Evolutionary conservation across 2,113 vertebrate genomes (phyloP).

Genomic region (Benitochromis conjunctus): DNA sequence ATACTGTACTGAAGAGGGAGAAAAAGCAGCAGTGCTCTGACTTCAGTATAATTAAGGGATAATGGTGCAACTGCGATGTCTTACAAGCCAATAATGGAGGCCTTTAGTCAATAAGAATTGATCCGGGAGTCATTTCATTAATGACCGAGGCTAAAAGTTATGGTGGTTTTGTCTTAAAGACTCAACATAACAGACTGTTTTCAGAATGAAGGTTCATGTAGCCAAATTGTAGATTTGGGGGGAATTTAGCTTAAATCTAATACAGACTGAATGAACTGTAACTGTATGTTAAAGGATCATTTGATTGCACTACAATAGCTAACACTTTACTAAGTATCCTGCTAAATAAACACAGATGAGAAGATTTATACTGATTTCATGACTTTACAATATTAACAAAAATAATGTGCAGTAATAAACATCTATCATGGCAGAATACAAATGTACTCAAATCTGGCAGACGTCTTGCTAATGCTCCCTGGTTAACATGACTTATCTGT

Average conservation of each 20-base stretch:
- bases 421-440: not conserved
- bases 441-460: not conserved
- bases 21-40: not conserved
- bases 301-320: not conserved
- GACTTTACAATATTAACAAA: not conserved
- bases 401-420: not conserved
- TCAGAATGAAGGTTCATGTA: not conserved
- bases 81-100: conserved; percentile 67
- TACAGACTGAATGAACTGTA: not conserved
- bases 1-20: not conserved
- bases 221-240: not conserved
- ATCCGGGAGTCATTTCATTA: conserved; percentile 59
- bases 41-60: conserved; percentile 64
- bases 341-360: not conserved
- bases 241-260: not conserved
- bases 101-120: conserved; percentile 60
- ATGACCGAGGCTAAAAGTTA: conserved; percentile 35
- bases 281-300: not conserved
- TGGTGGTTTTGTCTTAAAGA: conserved; percentile 15
- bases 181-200: not conserved
- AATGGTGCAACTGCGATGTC: conserved; percentile 67
- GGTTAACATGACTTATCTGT: not conserved
- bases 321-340: not conserved
- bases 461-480: not conserved
- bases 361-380: not conserved